Conservation (phyloP, 2,797 vertebrate species). For the Mionectes olivaceus region DNA sequence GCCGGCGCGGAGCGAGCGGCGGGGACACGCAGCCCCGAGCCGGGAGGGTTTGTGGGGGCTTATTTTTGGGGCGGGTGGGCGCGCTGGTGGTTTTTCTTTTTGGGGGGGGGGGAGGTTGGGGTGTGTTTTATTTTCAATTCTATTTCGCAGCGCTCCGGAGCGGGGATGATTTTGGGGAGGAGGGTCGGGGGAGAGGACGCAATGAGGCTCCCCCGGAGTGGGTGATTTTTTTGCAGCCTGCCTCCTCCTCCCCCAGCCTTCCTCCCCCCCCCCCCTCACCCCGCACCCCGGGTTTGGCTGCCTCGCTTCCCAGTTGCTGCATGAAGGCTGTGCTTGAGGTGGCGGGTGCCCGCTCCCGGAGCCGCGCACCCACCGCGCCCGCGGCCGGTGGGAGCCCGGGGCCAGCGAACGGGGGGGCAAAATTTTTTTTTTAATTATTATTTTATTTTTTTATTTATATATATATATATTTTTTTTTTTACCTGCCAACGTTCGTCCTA, state of each 20-base stretch:
- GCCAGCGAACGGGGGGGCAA: neutral
- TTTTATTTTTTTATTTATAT: neutral
- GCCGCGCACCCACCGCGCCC: neutral
- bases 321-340: constrained; percentile 41
- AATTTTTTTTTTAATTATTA: neutral
- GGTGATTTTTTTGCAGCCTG: constrained; percentile 22
- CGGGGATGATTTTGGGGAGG: neutral
- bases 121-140: neutral
- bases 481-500: constrained; percentile 23
- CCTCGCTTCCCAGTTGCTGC: constrained; percentile 55
- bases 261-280: neutral
- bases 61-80: neutral
- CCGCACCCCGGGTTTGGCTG: neutral
- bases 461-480: neutral
- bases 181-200: neutral
- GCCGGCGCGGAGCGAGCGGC: neutral
- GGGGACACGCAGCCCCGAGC: neutral
- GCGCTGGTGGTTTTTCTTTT: neutral
- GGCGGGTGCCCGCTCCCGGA: constrained; percentile 21
- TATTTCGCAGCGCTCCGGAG: neutral
- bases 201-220: constrained; percentile 2
- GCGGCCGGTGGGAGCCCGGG: neutral
- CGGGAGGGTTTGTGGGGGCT: neutral
- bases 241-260: constrained; percentile 17
- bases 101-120: neutral